These are phyloP conservation scores for Pardalotus punctatus DNA, from an alignment of 2,113 vertebrate genomes.

Conservation along the genomic window DNA sequence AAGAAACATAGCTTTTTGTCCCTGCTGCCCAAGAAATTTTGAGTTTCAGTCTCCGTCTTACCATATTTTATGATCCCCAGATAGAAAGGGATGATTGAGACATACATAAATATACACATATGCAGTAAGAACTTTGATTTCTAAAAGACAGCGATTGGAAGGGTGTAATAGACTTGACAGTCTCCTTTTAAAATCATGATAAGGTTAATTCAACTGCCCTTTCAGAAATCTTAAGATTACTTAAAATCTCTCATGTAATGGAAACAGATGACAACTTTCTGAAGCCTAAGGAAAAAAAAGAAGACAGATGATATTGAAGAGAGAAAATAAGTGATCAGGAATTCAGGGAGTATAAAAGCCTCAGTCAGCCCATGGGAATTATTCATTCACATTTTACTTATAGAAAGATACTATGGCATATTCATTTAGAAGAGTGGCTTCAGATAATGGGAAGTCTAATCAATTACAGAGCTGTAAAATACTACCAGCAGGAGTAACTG, in stretches of 20 bases:
- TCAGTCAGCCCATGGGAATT: background rate
- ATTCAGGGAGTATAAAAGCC: background rate
- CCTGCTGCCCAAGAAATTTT: background rate
- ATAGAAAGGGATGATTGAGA: background rate
- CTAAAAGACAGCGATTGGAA: background rate
- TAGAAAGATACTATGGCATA: background rate
- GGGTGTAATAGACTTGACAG: background rate
- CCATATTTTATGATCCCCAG: background rate
- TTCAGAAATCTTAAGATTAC: background rate
- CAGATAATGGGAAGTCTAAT: background rate
- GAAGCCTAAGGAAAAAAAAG: background rate
- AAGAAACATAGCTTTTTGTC: background rate
- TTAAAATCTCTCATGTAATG: background rate
- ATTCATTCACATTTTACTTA: background rate
- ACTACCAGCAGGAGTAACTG: background rate
- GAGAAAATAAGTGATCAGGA: background rate
- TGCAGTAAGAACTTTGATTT: background rate
- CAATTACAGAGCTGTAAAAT: background rate
- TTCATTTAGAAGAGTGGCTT: background rate
- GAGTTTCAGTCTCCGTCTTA: background rate
- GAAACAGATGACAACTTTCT: background rate
- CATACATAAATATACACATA: background rate
- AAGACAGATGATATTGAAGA: background rate
- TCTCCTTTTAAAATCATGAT: background rate
- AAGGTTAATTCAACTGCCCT: background rate